A percentile compares a stretch with the other conserved stretches of the same genome.
These are phyloP conservation scores for Agrilus biguttatus DNA, from an alignment of 2,888 invertebrate genomes.

Conservation along the genomic window DNA sequence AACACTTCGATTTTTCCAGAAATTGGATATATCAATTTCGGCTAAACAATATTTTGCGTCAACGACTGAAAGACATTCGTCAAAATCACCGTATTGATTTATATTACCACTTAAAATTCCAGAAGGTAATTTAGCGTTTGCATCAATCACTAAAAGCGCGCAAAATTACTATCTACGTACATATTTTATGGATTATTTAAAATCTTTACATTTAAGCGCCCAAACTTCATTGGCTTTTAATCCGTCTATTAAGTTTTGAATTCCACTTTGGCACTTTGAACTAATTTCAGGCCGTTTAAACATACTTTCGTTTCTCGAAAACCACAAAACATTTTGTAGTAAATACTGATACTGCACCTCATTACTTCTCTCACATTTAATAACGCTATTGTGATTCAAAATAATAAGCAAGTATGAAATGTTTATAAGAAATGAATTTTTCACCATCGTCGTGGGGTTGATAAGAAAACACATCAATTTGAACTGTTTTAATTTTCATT, in stretches of 20 bases:
- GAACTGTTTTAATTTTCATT: too few species aligned
- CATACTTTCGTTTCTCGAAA: too few species aligned
- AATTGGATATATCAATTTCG: constrained; percentile 34
- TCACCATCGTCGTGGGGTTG: too few species aligned
- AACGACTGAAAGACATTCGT: constrained; percentile 44
- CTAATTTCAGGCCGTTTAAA: constrained; percentile 12
- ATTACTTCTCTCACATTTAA: too few species aligned
- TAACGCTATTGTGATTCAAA: too few species aligned
- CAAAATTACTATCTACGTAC: constrained; percentile 3
- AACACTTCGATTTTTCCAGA: constrained; percentile 16
- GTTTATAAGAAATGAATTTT: too few species aligned
- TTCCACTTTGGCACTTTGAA: constrained; percentile 34
- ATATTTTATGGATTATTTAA: neutral
- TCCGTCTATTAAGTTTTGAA: constrained; percentile 29
- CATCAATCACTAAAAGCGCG: constrained; percentile 47
- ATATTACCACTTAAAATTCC: constrained; percentile 53
- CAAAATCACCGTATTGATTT: constrained; percentile 57
- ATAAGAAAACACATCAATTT: too few species aligned
- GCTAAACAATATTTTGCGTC: constrained; percentile 45
- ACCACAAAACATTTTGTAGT: too few species aligned
- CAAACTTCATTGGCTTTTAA: constrained; percentile 34
- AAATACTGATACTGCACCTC: too few species aligned
- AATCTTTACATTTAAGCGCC: constrained; percentile 40
- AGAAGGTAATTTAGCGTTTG: constrained; percentile 54
- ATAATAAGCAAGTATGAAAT: too few species aligned